These are phyloP conservation scores for Myripristis jacobus DNA, from an alignment of 2,797 vertebrate genomes.

Conservation along the genomic window DNA sequence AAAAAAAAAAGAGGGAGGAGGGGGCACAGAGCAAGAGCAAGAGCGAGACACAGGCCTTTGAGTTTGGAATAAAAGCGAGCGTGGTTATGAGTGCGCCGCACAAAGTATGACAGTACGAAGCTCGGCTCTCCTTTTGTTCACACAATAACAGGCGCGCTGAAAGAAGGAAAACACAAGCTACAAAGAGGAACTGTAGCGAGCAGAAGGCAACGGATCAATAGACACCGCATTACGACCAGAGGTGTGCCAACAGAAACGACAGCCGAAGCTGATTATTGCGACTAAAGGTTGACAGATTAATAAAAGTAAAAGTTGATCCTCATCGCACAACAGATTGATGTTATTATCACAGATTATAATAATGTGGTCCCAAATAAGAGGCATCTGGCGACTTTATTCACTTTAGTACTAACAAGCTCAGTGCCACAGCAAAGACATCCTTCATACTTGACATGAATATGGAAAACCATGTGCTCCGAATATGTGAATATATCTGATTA, in stretches of 20 bases:
- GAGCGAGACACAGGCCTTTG: slow-evolving; percentile 5
- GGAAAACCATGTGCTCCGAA: slow-evolving; percentile 3
- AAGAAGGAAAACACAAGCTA: background rate
- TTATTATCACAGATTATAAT: slow-evolving; percentile 15
- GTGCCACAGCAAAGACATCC: background rate
- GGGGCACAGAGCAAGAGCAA: background rate
- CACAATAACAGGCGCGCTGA: background rate
- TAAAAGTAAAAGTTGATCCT: background rate
- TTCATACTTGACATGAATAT: background rate
- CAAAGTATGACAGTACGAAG: background rate
- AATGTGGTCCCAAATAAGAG: slow-evolving; percentile 16
- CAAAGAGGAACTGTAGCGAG: background rate
- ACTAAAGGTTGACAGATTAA: slow-evolving; percentile 3
- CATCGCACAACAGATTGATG: slow-evolving; percentile 20
- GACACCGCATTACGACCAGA: background rate
- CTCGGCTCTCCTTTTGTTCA: background rate
- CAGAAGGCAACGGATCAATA: no score
- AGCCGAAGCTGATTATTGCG: background rate
- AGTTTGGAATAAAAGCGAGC: slow-evolving; percentile 14
- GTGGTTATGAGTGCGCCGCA: slow-evolving; percentile 2
- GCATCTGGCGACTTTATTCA: slow-evolving; percentile 29
- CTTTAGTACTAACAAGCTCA: background rate
- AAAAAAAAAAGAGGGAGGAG: background rate
- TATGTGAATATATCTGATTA: slow-evolving; percentile 28
- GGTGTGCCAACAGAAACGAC: background rate